phyloP scores from a whole-genome alignment of 1,140 invertebrate genomes.

The Penaeus japonicus region DNA sequence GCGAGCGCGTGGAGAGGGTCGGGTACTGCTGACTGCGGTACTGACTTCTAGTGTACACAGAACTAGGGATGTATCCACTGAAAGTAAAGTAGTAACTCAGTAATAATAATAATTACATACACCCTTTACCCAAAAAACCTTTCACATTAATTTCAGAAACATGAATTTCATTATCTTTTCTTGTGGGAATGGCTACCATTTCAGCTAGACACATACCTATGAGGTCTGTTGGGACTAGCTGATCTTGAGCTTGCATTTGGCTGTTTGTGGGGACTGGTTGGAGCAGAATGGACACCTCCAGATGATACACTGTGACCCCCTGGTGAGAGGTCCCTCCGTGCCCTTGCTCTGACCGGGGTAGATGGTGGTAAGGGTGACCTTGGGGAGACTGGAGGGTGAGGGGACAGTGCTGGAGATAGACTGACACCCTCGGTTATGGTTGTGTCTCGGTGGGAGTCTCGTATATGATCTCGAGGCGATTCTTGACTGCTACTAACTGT shows the following conservation, averaged over 20 bases:
- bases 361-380: constrained; percentile 42
- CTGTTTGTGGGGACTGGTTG: constrained; percentile 52
- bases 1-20: constrained; percentile 60
- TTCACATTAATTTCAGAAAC: no score
- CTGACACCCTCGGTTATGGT: constrained; percentile 33
- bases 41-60: constrained; percentile 63
- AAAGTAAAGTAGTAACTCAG: constrained; percentile 8
- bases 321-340: constrained; percentile 40
- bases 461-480: constrained; percentile 7
- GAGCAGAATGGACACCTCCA: constrained; percentile 37
- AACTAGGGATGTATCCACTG: constrained; percentile 65
- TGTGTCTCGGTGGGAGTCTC: constrained; percentile 16
- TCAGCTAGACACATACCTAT: constrained; percentile 22
- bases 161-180: no score
- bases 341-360: constrained; percentile 41
- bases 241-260: constrained; percentile 56
- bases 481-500: constrained; percentile 9
- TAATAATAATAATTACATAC: neutral
- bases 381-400: constrained; percentile 43
- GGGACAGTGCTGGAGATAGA: constrained; percentile 34
- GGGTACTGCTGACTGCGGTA: constrained; percentile 66
- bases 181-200: neutral
- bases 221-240: constrained; percentile 51
- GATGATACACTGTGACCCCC: constrained; percentile 20
- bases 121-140: no score